phyloP scores from a whole-genome alignment of 2,888 invertebrate species.

The Dasypolia templi region DNA sequence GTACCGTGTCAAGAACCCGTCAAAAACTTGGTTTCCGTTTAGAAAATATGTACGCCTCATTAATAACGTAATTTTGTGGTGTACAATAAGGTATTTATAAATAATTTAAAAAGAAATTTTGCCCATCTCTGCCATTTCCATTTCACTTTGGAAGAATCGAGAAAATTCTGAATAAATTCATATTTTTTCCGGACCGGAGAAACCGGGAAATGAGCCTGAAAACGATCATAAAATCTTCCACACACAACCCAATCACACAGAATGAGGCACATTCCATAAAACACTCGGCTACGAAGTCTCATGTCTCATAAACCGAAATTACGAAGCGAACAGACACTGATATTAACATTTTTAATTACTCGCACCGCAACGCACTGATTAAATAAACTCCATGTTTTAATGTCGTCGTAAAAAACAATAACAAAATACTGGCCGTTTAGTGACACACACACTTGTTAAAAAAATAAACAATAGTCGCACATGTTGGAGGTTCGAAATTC shows the following conservation, averaged over 20 bases:
- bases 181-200: background rate
- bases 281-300: constrained; percentile 53
- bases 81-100: too few relatives aligned
- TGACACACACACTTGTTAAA: constrained; percentile 84
- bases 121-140: background rate
- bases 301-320: constrained; percentile 63
- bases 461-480: constrained; percentile 82
- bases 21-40: background rate
- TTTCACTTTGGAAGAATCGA: background rate
- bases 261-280: constrained; percentile 51
- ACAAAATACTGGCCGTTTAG: constrained; percentile 79
- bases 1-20: background rate
- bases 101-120: too few relatives aligned
- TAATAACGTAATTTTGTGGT: too few relatives aligned
- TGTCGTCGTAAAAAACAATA: constrained; percentile 83
- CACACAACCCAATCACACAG: constrained; percentile 31
- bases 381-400: constrained; percentile 73
- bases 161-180: background rate
- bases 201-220: background rate
- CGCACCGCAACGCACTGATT: constrained; percentile 70
- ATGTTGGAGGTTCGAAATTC: constrained; percentile 70
- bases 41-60: background rate
- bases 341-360: constrained; percentile 69
- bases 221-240: constrained; percentile 22
- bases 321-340: constrained; percentile 61